phyloP scores from a whole-genome alignment of 1,140 invertebrate species.

The Calephelis nemesis region DNA sequence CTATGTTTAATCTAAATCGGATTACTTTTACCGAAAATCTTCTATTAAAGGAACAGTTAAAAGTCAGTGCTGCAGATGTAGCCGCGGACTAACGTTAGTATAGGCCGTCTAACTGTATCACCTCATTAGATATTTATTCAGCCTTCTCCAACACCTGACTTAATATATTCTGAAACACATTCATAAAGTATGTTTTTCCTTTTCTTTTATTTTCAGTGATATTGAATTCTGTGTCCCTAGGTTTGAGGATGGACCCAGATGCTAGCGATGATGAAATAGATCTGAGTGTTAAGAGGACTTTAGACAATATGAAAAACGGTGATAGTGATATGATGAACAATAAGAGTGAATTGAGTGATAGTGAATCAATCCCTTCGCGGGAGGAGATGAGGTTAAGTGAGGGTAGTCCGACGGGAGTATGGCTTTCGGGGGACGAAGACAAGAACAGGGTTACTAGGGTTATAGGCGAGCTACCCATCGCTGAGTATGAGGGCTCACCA shows the following conservation, averaged over 20 bases:
- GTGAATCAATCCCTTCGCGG: constrained; percentile 59
- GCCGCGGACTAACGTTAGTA: too few relatives aligned
- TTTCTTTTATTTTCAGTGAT: constrained; percentile 78
- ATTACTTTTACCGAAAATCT: too few relatives aligned
- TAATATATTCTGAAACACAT: constrained; percentile 25
- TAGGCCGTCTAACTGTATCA: too few relatives aligned
- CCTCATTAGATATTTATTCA: too few relatives aligned
- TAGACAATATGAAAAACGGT: constrained; percentile 76
- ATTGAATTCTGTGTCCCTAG: constrained; percentile 78
- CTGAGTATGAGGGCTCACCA: constrained; percentile 95
- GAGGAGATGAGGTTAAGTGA: constrained; percentile 59
- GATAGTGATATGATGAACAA: constrained; percentile 70
- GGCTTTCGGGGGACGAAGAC: constrained; percentile 74
- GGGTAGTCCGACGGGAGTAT: constrained; percentile 57
- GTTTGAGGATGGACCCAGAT: constrained; percentile 76
- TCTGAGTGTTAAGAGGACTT: constrained; percentile 74
- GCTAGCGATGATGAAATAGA: constrained; percentile 76
- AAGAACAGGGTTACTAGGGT: constrained; percentile 85
- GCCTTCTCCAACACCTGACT: too few relatives aligned
- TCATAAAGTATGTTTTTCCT: constrained; percentile 57
- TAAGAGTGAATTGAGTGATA: constrained; percentile 66
- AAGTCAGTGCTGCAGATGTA: too few relatives aligned
- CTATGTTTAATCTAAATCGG: too few relatives aligned
- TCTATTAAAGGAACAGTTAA: too few relatives aligned
- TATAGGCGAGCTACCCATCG: constrained; percentile 93